A percentile compares a stretch with the other conserved stretches of the same genome.
phyloP scores from a whole-genome alignment of 2,888 invertebrate genomes.

The Lithosia quadra region DNA sequence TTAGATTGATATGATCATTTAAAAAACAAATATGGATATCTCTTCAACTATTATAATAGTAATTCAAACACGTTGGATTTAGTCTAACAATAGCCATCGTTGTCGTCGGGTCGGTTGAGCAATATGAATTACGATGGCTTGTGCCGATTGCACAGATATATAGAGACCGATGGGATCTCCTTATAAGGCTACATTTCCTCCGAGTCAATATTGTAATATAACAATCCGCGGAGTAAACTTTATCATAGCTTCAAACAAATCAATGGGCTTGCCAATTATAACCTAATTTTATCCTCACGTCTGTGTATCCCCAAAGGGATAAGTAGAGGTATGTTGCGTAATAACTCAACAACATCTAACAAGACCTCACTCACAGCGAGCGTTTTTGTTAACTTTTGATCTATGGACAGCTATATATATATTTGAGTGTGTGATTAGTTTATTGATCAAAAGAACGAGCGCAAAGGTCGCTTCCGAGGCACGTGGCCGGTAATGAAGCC shows the following conservation, averaged over 20 bases:
- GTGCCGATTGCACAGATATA: neutral
- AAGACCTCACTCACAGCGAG: no score
- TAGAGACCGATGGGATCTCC: no score
- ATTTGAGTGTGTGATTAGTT: neutral
- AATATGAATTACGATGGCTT: no score
- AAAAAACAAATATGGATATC: no score
- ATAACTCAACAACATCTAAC: neutral
- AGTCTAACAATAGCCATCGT: neutral
- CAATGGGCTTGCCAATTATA: neutral
- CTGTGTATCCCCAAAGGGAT: neutral
- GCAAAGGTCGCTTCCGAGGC: neutral
- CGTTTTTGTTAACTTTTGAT: neutral
- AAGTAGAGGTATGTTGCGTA: neutral
- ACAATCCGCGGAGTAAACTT: neutral
- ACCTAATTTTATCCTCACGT: neutral
- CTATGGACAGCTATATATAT: neutral
- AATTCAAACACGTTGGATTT: neutral
- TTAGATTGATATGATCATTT: no score
- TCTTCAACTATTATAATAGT: no score
- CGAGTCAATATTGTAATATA: no score
- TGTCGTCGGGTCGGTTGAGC: no score
- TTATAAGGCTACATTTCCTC: no score
- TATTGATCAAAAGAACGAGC: slow-evolving; percentile 7
- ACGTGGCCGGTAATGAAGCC: neutral
- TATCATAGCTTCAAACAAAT: neutral